Evolutionary conservation across 2,113 vertebrate genomes (phyloP).

Genomic region (Oreochromis niloticus): DNA sequence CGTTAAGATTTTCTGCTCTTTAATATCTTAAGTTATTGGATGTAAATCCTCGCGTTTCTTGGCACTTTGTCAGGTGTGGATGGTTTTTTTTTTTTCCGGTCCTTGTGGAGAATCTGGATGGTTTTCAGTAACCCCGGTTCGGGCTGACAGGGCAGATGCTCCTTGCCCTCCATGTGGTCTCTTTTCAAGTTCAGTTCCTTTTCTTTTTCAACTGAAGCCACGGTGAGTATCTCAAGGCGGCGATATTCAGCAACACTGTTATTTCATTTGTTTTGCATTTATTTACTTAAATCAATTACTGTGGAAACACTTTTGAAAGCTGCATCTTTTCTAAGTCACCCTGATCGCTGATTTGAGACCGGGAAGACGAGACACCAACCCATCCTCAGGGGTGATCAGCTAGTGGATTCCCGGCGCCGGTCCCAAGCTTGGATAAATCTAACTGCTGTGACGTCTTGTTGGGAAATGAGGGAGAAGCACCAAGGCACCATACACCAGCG

Average conservation of each 20-base stretch:
- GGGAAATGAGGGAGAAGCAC: background rate
- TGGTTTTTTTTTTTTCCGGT: rapidly evolving
- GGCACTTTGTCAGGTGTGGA: background rate
- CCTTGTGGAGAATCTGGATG: background rate
- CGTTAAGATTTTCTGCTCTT: background rate
- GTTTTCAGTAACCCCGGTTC: background rate
- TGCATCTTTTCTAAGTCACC: background rate
- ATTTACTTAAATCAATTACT: background rate
- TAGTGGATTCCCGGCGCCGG: background rate
- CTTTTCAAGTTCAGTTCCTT: background rate
- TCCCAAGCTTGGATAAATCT: background rate
- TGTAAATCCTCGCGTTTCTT: background rate
- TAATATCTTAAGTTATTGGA: background rate
- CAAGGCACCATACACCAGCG: background rate
- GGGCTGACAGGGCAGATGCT: background rate
- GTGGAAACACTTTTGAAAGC: background rate
- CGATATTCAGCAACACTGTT: background rate
- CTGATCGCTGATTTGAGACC: background rate
- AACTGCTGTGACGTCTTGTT: background rate
- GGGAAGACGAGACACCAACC: background rate
- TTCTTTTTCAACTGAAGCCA: background rate
- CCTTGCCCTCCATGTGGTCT: background rate
- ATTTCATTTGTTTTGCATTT: background rate
- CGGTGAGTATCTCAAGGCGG: background rate
- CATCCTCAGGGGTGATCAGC: background rate